A percentile compares a stretch with the other conserved stretches of the same genome.
Evolutionary conservation across 2,888 invertebrate species (phyloP).

Genomic region (Agonopterix arenella): DNA sequence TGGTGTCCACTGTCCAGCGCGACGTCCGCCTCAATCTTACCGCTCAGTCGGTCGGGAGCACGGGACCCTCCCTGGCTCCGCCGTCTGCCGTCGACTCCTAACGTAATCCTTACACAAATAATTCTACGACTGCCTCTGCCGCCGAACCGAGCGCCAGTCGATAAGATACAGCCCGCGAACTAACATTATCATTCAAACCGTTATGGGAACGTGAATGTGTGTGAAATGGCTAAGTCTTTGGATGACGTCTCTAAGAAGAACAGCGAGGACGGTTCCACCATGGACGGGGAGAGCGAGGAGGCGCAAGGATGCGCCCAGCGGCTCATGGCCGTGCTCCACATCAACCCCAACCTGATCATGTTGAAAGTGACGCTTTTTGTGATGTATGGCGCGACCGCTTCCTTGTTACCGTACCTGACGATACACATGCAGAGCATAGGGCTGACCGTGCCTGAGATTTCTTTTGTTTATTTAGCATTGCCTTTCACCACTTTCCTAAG

Average conservation of each 20-base stretch:
- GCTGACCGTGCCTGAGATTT: constrained; percentile 90
- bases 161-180: constrained; percentile 58
- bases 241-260: constrained; percentile 58
- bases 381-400: constrained; percentile 91
- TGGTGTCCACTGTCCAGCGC: constrained; percentile 49
- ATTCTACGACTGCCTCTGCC: constrained; percentile 32
- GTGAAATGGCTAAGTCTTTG: constrained; percentile 47
- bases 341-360: constrained; percentile 88
- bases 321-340: constrained; percentile 68
- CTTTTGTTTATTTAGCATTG: constrained; percentile 89
- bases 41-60: constrained; percentile 63
- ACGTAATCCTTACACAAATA: constrained; percentile 51
- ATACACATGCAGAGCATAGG: constrained; percentile 95
- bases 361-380: constrained; percentile 89
- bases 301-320: constrained; percentile 57
- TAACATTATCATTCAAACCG: constrained; percentile 29
- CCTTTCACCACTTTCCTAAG: constrained; percentile 92
- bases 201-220: constrained; percentile 34
- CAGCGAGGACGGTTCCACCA: constrained; percentile 60
- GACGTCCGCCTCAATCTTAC: constrained; percentile 46
- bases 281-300: constrained; percentile 63
- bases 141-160: constrained; percentile 58
- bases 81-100: constrained; percentile 14
- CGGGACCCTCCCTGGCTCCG: constrained; percentile 48
- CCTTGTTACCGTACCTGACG: constrained; percentile 89